Evolutionary conservation across 1,140 invertebrate genomes (phyloP), one percentile per base, ranked within the genome.

Genomic region (Cydia fagiglandana): DNA sequence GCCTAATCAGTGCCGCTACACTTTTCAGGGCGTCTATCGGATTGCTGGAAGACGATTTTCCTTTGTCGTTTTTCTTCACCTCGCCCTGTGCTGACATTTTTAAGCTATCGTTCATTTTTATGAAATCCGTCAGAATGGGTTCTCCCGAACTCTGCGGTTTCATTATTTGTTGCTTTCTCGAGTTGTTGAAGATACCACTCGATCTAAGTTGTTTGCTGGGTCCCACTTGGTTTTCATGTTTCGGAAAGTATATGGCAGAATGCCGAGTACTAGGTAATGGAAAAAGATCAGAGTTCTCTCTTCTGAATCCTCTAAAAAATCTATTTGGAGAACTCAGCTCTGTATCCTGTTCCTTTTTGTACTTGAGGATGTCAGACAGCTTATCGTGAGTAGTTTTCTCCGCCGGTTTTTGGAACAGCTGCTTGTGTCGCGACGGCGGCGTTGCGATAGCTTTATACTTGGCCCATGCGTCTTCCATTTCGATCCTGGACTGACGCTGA

Each of bases 281-380:
- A 83, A 97, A 96, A 77, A 97, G 95, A 84, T 97, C 96, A 0
- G 96, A 96, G 88, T 97, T 96, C 87, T 97, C 96, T 75, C 96
- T 94, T 34, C 96, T 93, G 85, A 97, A 97, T n/a, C 96, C 95
- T 77, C 96, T 94, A 56, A 96, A 95, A 85, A 96, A 96, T 74
- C 95, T 94, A 81, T 94, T 95, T 6, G 94, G 93, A 68, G 96
- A 86, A 85, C 95, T 96, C 5, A 94, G 94, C 80, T 96, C 96
- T 53, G 95, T 94, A 45, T 96, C 96, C 82, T 95, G 95, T 73
- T 95, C 84, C 83, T 91, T 91, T 81, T 94, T 94, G 76, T 95
- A 93, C 68, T 93, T 92, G 13, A 91, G 81, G 56, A 93, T 88
- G 30, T 90, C 87, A 3, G 91, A 81, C 7, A 92, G 81, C 78